These are phyloP conservation scores for Chaetodon trifasciatus DNA, from an alignment of 2,797 vertebrate genomes.

Conservation along the genomic window DNA sequence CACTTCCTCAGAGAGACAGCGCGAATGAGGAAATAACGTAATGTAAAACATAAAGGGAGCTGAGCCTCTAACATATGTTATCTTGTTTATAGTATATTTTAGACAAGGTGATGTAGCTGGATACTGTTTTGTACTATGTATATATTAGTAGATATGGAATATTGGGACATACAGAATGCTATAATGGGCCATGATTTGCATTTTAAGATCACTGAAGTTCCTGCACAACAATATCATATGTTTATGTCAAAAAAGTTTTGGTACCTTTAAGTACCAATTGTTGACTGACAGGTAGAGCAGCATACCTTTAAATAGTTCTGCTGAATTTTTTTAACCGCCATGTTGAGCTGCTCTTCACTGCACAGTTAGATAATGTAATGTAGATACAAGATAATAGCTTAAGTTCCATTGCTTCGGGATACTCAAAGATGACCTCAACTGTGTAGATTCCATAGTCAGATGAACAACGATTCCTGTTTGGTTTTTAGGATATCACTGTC, in stretches of 20 bases:
- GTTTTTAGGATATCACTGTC: conserved; percentile 40
- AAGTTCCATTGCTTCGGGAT: neutral
- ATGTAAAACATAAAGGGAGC: conserved; percentile 4
- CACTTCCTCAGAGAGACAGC: conserved; percentile 44
- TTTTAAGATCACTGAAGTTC: neutral
- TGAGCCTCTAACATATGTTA: neutral
- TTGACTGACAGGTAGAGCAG: neutral
- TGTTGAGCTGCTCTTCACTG: neutral
- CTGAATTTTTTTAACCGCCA: neutral
- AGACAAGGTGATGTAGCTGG: neutral
- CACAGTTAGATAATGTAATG: neutral
- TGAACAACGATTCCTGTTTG: neutral
- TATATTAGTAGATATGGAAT: neutral
- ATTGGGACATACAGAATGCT: neutral
- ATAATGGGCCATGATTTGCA: conserved; percentile 17
- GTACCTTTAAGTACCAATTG: neutral
- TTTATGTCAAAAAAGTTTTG: neutral
- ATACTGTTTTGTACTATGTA: neutral
- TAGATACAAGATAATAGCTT: neutral
- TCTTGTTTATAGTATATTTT: conserved; percentile 5
- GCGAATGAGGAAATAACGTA: conserved; percentile 49
- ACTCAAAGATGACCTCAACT: neutral
- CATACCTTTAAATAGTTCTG: neutral
- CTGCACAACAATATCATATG: neutral
- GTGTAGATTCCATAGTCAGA: neutral